phyloP scores from a whole-genome alignment of 2,113 vertebrate species.

The Grus americana region DNA sequence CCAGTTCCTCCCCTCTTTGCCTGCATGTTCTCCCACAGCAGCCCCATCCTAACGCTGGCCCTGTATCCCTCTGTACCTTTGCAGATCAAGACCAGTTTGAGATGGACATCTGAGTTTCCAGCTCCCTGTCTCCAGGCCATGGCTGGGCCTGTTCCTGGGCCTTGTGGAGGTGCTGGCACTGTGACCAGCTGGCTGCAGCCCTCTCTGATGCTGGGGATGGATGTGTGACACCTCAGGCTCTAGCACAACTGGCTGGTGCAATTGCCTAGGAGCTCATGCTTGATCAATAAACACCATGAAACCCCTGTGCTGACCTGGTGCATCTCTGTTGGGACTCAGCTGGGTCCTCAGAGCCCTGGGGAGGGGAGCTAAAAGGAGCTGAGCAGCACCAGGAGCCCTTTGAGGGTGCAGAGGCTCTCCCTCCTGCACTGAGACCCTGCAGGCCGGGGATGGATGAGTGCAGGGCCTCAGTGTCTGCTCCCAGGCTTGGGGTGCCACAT shows the following conservation, averaged over 20 bases:
- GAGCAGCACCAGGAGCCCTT: background rate
- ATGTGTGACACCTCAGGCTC: slow-evolving; percentile 64
- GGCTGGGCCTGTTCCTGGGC: slow-evolving; percentile 61
- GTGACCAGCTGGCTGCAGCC: slow-evolving; percentile 58
- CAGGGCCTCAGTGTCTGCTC: background rate
- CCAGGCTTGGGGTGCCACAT: too few relatives aligned
- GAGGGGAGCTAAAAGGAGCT: background rate
- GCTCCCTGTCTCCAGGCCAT: slow-evolving; percentile 31
- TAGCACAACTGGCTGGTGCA: slow-evolving; percentile 61
- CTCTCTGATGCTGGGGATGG: slow-evolving; percentile 63
- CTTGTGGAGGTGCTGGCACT: slow-evolving; percentile 50
- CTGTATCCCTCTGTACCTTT: slow-evolving; percentile 6
- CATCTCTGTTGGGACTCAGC: background rate
- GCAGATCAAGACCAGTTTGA: slow-evolving; percentile 78
- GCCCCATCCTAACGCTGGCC: background rate
- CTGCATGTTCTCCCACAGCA: background rate
- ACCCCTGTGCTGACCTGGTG: background rate
- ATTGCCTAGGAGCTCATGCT: slow-evolving; percentile 62
- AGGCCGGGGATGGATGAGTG: accelerated
- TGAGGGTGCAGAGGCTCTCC: background rate
- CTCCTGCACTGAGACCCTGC: background rate
- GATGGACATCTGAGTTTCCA: slow-evolving; percentile 76
- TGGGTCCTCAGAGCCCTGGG: accelerated
- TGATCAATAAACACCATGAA: slow-evolving; percentile 70
- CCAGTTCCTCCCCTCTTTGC: background rate